Conservation (phyloP, 1,140 invertebrate species). For the Camponotus floridanus region DNA sequence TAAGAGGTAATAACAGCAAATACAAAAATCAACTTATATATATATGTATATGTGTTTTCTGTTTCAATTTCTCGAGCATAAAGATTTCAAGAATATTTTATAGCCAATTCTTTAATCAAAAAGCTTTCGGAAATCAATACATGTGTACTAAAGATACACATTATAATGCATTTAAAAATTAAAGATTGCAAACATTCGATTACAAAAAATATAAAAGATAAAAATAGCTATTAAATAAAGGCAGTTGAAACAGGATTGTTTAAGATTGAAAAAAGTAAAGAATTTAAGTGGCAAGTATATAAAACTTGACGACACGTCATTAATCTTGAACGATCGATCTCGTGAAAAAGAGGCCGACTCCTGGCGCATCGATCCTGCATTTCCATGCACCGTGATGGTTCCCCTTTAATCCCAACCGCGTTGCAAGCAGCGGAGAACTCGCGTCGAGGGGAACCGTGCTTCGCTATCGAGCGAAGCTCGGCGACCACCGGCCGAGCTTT, state of each 20-base stretch:
- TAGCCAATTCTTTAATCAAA: neutral
- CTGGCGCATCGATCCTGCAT: slow-evolving; percentile 73
- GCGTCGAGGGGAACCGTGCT: slow-evolving; percentile 82
- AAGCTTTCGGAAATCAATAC: neutral
- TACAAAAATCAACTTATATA: neutral
- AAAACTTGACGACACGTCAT: slow-evolving; percentile 71
- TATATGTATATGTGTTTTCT: neutral
- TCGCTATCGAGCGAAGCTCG: slow-evolving; percentile 84
- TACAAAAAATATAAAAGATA: neutral
- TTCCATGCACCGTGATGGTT: slow-evolving; percentile 74
- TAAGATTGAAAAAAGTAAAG: slow-evolving; percentile 3
- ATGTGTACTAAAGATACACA: neutral
- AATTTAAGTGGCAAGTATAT: slow-evolving; percentile 27
- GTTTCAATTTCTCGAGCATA: neutral
- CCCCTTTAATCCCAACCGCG: slow-evolving; percentile 83
- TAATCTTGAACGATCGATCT: slow-evolving; percentile 67
- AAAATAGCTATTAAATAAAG: neutral
- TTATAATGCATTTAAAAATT: neutral
- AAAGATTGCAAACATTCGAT: neutral
- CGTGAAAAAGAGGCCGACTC: slow-evolving; percentile 68
- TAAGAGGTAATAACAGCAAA: neutral
- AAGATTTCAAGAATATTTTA: neutral
- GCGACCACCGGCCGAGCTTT: slow-evolving; percentile 79
- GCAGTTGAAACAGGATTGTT: neutral
- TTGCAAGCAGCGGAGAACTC: slow-evolving; percentile 82